phyloP scores from a whole-genome alignment of 2,113 vertebrate species.

The Opisthocomus hoazin region DNA sequence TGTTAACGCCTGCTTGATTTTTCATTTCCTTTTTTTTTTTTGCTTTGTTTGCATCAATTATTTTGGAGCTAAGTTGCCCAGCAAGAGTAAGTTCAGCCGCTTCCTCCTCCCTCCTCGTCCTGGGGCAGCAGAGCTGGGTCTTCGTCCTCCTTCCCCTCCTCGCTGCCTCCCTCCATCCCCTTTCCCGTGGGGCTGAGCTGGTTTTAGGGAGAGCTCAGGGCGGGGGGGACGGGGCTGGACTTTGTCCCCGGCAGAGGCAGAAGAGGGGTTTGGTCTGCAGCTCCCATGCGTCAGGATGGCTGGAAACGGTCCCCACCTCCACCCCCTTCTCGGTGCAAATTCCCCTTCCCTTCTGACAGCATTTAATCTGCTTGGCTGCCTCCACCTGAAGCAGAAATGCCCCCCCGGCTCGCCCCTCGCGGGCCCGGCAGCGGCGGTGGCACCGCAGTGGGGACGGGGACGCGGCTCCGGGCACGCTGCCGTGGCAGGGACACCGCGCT shows the following conservation, averaged over 20 bases:
- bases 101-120: neutral
- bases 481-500: fast-evolving
- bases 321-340: fast-evolving
- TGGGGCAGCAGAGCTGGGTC: neutral
- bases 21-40: neutral
- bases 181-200: neutral
- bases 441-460: neutral
- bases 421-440: neutral
- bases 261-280: neutral
- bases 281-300: fast-evolving
- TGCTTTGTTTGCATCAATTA: conserved; percentile 53
- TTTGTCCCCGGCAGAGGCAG: neutral
- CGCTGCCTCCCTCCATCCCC: neutral
- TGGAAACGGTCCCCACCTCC: neutral
- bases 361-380: neutral
- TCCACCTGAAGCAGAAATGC: neutral
- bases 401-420: fast-evolving
- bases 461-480: neutral
- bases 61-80: conserved; percentile 65
- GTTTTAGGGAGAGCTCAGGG: neutral
- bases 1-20: conserved; percentile 51
- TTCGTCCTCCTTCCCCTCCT: neutral
- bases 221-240: fast-evolving
- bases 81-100: conserved; percentile 61
- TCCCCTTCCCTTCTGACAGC: neutral